Evolutionary conservation across 2,888 invertebrate species (phyloP).

Genomic region (Ischnus inquisitorius): DNA sequence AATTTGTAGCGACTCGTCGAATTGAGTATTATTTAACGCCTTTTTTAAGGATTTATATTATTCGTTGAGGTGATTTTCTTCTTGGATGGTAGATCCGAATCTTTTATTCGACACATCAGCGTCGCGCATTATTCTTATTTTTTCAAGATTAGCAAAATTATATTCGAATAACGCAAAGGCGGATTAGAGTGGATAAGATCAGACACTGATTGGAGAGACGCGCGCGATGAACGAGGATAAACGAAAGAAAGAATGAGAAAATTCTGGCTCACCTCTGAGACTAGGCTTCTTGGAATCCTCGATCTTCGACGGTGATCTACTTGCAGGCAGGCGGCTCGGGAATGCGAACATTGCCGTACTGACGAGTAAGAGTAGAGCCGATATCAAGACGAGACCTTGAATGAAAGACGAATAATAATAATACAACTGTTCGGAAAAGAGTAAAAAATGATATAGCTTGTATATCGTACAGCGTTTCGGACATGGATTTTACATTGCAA

Average conservation of each 20-base stretch:
- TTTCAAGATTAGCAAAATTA: neutral
- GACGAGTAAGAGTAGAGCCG: constrained; percentile 93
- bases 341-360: constrained; percentile 96
- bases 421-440: neutral
- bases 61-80: constrained; percentile 32
- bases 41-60: neutral
- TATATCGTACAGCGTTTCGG: neutral
- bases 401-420: constrained; percentile 42
- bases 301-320: constrained; percentile 80
- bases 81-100: neutral
- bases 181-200: neutral
- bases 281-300: constrained; percentile 87
- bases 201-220: constrained; percentile 3
- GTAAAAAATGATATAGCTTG: neutral
- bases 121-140: neutral
- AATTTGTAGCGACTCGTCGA: no score
- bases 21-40: no score
- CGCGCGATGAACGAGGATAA: neutral
- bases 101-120: neutral
- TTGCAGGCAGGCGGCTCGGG: constrained; percentile 91
- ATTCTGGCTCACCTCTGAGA: constrained; percentile 87
- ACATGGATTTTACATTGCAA: neutral
- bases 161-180: neutral
- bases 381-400: constrained; percentile 94
- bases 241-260: neutral